phyloP scores from a whole-genome alignment of 2,113 vertebrate genomes.

The Desmodus rotundus region DNA sequence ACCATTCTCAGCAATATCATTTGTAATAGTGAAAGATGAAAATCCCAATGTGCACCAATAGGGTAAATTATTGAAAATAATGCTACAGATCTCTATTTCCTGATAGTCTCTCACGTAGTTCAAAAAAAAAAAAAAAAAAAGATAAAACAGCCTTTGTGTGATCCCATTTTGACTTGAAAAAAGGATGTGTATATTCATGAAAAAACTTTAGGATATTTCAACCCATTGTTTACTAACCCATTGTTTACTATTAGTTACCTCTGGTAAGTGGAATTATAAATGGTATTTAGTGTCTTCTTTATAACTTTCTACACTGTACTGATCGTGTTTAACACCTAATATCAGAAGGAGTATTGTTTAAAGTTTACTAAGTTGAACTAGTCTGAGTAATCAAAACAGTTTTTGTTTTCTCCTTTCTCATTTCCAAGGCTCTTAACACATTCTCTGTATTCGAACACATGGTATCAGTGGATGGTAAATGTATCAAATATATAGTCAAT shows the following conservation, averaged over 20 bases:
- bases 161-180: neutral
- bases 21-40: neutral
- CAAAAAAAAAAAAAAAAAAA: neutral
- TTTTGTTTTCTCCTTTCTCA: neutral
- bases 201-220: neutral
- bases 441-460: neutral
- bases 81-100: neutral
- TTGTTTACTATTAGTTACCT: neutral
- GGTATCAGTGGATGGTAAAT: neutral
- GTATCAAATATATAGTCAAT: neutral
- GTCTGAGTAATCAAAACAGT: neutral
- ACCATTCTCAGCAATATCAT: neutral
- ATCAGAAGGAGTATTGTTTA: neutral
- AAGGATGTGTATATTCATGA: neutral
- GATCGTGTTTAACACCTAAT: neutral
- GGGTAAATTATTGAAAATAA: neutral
- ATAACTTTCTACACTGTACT: neutral
- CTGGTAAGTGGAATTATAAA: neutral
- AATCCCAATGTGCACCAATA: neutral
- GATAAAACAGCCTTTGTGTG: neutral
- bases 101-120: neutral
- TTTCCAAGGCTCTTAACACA: neutral
- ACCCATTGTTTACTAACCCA: neutral
- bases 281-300: neutral
- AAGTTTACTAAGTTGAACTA: neutral